Conservation (phyloP, 1,140 invertebrate species). For the Periplaneta americana region DNA sequence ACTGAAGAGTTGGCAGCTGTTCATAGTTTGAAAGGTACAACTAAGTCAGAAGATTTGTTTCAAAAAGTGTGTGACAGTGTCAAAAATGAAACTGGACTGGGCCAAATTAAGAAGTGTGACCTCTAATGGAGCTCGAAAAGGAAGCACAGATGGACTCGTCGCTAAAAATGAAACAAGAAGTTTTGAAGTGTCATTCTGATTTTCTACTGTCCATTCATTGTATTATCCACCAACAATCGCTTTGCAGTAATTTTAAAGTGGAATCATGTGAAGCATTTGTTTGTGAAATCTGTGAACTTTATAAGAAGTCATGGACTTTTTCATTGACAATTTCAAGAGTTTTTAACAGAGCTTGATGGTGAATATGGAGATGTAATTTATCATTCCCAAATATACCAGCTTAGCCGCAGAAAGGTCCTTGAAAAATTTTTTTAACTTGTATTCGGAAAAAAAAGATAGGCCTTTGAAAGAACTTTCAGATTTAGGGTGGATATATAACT, state of each 20-base stretch:
- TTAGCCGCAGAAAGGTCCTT: background rate
- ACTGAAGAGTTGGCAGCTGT: conserved; percentile 26
- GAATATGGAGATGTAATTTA: background rate
- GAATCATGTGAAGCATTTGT: conserved; percentile 17
- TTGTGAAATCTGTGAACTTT: conserved; percentile 22
- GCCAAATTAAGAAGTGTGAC: conserved; percentile 27
- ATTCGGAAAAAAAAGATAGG: background rate
- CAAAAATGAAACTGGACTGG: conserved; percentile 27
- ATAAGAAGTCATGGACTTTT: conserved; percentile 25
- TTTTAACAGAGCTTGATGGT: conserved; percentile 22
- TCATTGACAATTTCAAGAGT: conserved; percentile 24
- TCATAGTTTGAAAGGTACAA: conserved; percentile 23
- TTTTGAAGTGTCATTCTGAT: conserved; percentile 10
- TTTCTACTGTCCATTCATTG: conserved; percentile 22
- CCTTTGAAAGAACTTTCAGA: background rate
- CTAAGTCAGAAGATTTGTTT: conserved; percentile 21
- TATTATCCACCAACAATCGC: conserved; percentile 22
- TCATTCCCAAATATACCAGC: background rate
- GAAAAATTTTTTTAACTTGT: background rate
- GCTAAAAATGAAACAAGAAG: conserved; percentile 28
- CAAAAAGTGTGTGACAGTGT: conserved; percentile 22
- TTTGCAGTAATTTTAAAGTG: conserved; percentile 16
- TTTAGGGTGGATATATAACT: background rate
- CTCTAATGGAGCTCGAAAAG: conserved; percentile 18
- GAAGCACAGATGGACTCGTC: conserved; percentile 24